Evolutionary conservation across 2,888 invertebrate genomes (phyloP).

Genomic region (Andrena trimmerana): DNA sequence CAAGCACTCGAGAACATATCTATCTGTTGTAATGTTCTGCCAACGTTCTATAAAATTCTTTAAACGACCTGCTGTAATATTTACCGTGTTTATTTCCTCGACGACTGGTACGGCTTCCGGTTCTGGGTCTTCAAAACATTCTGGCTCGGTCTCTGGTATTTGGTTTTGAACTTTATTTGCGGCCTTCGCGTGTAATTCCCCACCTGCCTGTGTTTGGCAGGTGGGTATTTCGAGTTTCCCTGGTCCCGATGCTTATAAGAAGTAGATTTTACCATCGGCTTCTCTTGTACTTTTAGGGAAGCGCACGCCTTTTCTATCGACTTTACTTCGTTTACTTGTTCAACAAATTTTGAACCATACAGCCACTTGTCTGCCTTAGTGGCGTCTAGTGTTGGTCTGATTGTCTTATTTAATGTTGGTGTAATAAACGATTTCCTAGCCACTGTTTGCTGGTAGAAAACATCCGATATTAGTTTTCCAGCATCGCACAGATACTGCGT

Average conservation of each 20-base stretch:
- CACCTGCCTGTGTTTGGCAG: slow-evolving; percentile 1
- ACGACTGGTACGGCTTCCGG: too few relatives aligned
- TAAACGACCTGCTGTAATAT: too few relatives aligned
- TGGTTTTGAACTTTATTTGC: background rate
- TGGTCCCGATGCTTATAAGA: background rate
- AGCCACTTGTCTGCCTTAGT: background rate
- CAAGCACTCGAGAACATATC: too few relatives aligned
- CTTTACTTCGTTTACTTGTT: background rate
- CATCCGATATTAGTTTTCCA: background rate
- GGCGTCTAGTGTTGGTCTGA: background rate
- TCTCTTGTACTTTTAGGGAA: background rate
- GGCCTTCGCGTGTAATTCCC: background rate
- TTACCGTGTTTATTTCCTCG: too few relatives aligned
- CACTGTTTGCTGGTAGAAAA: background rate
- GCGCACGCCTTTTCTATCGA: background rate
- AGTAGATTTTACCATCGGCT: background rate
- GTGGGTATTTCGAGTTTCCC: slow-evolving; percentile 1
- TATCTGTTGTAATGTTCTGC: too few relatives aligned
- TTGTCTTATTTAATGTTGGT: background rate
- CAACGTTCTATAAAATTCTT: too few relatives aligned
- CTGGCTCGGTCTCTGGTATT: background rate
- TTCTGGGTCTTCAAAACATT: too few relatives aligned
- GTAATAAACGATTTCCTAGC: background rate
- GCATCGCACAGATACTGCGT: background rate
- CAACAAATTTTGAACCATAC: background rate